phyloP scores from a whole-genome alignment of 2,113 vertebrate species.

The Rhizomys pruinosus region DNA sequence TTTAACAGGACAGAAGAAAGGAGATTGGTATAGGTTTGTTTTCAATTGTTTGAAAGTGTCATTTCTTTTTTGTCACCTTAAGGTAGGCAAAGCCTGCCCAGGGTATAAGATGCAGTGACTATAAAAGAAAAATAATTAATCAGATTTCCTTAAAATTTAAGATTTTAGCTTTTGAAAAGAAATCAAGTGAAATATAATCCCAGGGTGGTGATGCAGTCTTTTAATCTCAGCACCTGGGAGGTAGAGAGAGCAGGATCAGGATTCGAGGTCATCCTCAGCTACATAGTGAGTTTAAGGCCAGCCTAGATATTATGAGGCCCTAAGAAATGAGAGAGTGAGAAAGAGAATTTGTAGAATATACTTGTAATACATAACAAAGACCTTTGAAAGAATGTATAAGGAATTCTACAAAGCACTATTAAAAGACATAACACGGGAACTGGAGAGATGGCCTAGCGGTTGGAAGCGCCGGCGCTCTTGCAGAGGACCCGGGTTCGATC shows the following conservation, averaged over 20 bases:
- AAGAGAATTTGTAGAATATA: not conserved
- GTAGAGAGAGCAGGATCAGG: not conserved
- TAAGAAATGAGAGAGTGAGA: not conserved
- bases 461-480: too few relatives aligned
- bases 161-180: not conserved
- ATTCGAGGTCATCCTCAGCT: not conserved
- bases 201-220: not conserved
- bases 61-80: not conserved
- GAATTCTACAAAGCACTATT: not conserved
- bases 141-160: constrained; percentile 17
- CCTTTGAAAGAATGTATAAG: not conserved
- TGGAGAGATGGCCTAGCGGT: too few relatives aligned
- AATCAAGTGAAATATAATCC: not conserved
- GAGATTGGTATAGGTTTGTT: not conserved
- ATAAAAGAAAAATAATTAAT: constrained; percentile 25
- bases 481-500: too few relatives aligned
- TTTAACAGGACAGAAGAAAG: not conserved
- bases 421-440: too few relatives aligned
- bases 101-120: not conserved
- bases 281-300: not conserved
- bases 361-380: constrained; percentile 1
- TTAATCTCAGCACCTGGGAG: too few relatives aligned
- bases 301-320: not conserved
- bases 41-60: constrained; percentile 20
- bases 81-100: constrained; percentile 10